These are phyloP conservation scores for Drosophila elegans DNA, from an alignment of 1,140 invertebrate species.

Conservation along the genomic window DNA sequence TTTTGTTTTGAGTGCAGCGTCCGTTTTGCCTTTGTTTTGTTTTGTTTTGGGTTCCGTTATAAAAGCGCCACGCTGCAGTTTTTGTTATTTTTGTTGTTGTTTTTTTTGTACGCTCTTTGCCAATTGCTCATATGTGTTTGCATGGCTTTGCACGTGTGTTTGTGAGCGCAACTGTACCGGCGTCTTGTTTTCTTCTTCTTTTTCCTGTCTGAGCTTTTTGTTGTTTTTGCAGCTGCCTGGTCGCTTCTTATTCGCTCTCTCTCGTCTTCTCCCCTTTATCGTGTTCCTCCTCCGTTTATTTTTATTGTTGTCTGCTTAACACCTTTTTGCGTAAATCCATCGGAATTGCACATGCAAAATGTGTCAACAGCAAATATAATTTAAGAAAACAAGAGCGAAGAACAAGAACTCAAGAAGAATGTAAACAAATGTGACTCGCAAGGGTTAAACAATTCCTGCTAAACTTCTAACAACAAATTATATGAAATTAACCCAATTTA, in stretches of 20 bases:
- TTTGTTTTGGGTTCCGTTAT: constrained; percentile 35
- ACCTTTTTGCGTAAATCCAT: constrained; percentile 41
- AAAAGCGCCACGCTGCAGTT: constrained; percentile 37
- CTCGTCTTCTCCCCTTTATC: constrained; percentile 4
- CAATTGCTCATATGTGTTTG: neutral
- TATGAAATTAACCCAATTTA: too few species aligned
- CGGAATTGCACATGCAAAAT: constrained; percentile 23
- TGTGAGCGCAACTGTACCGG: constrained; percentile 67
- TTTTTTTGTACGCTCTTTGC: neutral
- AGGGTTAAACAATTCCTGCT: neutral
- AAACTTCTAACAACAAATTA: neutral
- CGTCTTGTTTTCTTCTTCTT: constrained; percentile 40
- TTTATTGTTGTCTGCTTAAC: constrained; percentile 22
- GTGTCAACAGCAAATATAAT: constrained; percentile 22
- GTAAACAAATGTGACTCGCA: neutral
- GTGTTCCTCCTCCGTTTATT: neutral
- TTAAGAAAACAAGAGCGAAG: neutral
- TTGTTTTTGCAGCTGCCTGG: constrained; percentile 67
- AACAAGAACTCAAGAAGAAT: neutral
- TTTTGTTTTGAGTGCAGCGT: constrained; percentile 66
- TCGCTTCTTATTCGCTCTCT: too few species aligned
- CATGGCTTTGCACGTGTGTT: constrained; percentile 10
- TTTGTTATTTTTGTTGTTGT: constrained; percentile 21
- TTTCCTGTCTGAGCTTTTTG: constrained; percentile 20
- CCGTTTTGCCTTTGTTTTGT: constrained; percentile 10